Evolutionary conservation across 2,888 invertebrate genomes (phyloP).

Genomic region (Agrypnus murinus): DNA sequence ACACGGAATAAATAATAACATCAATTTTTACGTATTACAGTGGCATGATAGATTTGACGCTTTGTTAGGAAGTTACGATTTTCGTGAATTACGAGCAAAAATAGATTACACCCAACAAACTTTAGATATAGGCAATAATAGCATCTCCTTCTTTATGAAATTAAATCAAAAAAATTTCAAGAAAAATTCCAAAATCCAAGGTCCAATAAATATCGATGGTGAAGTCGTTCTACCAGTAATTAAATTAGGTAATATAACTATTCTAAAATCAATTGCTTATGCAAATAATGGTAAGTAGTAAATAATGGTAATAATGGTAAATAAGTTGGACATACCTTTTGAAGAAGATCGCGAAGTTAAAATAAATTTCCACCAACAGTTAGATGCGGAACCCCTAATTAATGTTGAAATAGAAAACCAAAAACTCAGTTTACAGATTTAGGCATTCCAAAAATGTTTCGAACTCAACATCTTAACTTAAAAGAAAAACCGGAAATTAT

Average conservation of each 20-base stretch:
- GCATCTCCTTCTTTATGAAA: slow-evolving; percentile 30
- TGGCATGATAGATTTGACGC: slow-evolving; percentile 41
- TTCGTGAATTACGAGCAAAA: slow-evolving; percentile 35
- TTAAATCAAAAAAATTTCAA: slow-evolving; percentile 26
- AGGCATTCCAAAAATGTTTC: slow-evolving; percentile 19
- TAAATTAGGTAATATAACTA: background rate
- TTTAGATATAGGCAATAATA: slow-evolving; percentile 18
- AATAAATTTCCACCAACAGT: background rate
- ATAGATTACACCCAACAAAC: slow-evolving; percentile 31
- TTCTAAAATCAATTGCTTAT: slow-evolving; percentile 27
- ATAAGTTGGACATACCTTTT: slow-evolving; percentile 14
- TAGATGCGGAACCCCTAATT: slow-evolving; percentile 1
- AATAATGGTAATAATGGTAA: no score
- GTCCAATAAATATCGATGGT: slow-evolving; percentile 22
- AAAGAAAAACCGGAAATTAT: slow-evolving; percentile 26
- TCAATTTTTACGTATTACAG: slow-evolving; percentile 23
- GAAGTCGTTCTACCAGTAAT: slow-evolving; percentile 30
- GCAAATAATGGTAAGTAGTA: slow-evolving; percentile 15
- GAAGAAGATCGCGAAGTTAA: background rate
- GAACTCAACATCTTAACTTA: slow-evolving; percentile 32
- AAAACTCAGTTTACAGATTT: background rate
- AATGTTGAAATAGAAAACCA: background rate
- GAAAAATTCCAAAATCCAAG: slow-evolving; percentile 9
- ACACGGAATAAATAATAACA: slow-evolving; percentile 26
- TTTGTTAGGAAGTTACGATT: slow-evolving; percentile 35